Conservation (phyloP, 2,888 invertebrate genomes). For the Apamea epomidion region DNA sequence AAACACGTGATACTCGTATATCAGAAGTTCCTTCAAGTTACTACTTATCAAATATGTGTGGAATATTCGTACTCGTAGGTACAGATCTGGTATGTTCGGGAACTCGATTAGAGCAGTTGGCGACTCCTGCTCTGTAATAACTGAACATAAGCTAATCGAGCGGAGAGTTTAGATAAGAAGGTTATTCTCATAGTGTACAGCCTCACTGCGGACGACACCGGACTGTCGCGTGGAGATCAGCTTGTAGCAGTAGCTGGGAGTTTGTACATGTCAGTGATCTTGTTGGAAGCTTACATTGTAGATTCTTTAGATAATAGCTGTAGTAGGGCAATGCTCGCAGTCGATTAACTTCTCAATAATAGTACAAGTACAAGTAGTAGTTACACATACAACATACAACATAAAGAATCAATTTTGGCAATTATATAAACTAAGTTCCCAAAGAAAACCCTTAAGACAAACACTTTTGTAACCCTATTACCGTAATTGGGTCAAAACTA, state of each 20-base stretch:
- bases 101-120: constrained; percentile 8
- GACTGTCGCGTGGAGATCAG: background rate
- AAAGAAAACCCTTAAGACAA: background rate
- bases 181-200: constrained; percentile 11
- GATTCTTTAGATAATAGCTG: background rate
- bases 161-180: constrained; percentile 19
- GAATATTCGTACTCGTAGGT: background rate
- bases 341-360: background rate
- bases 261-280: background rate
- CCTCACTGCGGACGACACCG: background rate
- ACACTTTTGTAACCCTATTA: background rate
- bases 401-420: too few species aligned
- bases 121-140: constrained; percentile 18
- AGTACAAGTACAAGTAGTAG: background rate
- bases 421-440: background rate
- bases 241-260: background rate
- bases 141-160: constrained; percentile 27
- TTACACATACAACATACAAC: too few species aligned
- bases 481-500: background rate
- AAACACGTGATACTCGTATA: background rate
- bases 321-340: background rate
- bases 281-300: background rate
- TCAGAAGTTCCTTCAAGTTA: background rate
- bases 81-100: background rate
- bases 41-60: constrained; percentile 21